Evolutionary conservation across 2,797 vertebrate genomes (phyloP).

Genomic region (Pristis pectinata): DNA sequence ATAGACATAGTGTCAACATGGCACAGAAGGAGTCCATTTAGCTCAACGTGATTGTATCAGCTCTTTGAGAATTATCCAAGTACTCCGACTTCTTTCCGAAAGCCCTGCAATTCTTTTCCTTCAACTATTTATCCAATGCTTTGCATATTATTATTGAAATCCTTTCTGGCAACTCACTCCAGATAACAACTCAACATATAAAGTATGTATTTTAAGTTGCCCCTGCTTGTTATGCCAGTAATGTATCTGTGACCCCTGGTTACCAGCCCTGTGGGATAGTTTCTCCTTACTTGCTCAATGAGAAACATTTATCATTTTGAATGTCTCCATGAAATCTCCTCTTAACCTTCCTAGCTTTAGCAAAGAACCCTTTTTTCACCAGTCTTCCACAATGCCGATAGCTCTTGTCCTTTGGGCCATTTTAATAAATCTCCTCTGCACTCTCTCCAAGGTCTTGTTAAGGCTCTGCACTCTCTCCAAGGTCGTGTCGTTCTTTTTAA

Average conservation of each 20-base stretch:
- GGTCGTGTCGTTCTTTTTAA: background rate
- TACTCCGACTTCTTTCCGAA: background rate
- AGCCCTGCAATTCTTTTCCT: background rate
- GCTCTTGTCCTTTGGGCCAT: too few species aligned
- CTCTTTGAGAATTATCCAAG: background rate
- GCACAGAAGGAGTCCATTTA: background rate
- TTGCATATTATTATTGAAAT: background rate
- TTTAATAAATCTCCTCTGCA: background rate
- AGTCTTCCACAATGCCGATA: background rate
- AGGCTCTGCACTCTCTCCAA: background rate
- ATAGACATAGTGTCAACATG: background rate
- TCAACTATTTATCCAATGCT: background rate
- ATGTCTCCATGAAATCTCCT: background rate
- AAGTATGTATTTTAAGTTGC: background rate
- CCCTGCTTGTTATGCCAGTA: background rate
- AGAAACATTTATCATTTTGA: background rate
- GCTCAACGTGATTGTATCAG: too few species aligned
- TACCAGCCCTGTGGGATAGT: background rate
- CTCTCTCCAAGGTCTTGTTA: background rate
- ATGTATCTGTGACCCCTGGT: background rate
- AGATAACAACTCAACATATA: background rate
- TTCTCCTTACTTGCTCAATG: background rate
- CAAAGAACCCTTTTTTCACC: background rate
- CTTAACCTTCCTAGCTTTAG: too few species aligned
- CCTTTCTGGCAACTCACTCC: background rate